Conservation (phyloP, 2,113 vertebrate species). For the Leiothrix lutea region DNA sequence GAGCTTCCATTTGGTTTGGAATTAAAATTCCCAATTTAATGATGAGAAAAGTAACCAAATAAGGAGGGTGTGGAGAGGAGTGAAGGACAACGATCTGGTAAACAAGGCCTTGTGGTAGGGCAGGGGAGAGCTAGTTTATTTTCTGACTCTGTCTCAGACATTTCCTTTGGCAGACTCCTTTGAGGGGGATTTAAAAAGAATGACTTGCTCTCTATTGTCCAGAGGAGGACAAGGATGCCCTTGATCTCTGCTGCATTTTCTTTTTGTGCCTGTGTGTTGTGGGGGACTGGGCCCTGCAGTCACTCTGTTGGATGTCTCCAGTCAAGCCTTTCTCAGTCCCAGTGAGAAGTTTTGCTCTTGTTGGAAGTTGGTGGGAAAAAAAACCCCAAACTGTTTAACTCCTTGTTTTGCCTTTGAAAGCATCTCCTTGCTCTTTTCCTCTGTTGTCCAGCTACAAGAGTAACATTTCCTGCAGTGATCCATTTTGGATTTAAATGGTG, state of each 20-base stretch:
- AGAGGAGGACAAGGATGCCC: neutral
- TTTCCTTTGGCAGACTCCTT: neutral
- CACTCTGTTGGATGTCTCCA: neutral
- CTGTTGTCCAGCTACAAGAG: neutral
- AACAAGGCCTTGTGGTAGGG: neutral
- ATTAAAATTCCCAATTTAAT: neutral
- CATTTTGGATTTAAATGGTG: neutral
- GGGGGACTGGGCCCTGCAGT: neutral
- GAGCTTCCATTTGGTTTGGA: neutral
- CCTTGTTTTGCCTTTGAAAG: neutral
- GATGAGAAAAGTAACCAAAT: neutral
- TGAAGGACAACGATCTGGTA: neutral
- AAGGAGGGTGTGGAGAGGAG: neutral
- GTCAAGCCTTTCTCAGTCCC: neutral
- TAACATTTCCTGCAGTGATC: neutral
- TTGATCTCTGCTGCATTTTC: neutral
- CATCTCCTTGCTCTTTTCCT: neutral
- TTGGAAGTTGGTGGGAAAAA: neutral
- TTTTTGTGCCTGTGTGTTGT: neutral
- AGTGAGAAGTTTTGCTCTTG: neutral
- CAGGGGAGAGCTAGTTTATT: neutral
- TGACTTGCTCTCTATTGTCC: neutral
- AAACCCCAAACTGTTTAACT: neutral
- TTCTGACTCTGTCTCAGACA: neutral
- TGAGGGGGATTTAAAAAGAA: neutral